Evolutionary conservation across 2,113 vertebrate genomes (phyloP).

Genomic region (Aphyosemion australe): DNA sequence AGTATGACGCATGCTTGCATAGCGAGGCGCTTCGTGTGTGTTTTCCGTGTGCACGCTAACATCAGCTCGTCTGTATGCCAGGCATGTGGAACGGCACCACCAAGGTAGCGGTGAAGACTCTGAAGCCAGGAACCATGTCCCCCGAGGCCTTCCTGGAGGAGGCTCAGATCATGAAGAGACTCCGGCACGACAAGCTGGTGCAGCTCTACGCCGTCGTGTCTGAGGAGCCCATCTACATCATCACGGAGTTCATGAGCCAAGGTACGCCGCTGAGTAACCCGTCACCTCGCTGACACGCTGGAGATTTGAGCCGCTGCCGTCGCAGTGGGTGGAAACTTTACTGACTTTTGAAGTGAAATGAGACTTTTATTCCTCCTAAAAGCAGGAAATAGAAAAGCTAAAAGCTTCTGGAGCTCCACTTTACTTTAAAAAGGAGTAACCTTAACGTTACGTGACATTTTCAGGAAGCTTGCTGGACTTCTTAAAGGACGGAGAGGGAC

Average conservation of each 20-base stretch:
- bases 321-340: constrained; percentile 5
- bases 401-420: neutral
- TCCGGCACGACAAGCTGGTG: constrained; percentile 97
- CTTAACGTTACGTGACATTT: neutral
- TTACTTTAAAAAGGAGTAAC: neutral
- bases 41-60: constrained; percentile 28
- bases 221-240: constrained; percentile 97
- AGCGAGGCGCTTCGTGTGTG: neutral
- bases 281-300: constrained; percentile 15
- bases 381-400: neutral
- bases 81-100: constrained; percentile 96
- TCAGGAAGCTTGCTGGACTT: constrained; percentile 95
- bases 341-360: constrained; percentile 1
- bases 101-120: constrained; percentile 96
- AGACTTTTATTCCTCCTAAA: neutral
- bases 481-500: constrained; percentile 88
- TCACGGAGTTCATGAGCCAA: constrained; percentile 96
- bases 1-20: constrained; percentile 4
- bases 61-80: constrained; percentile 58
- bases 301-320: constrained; percentile 21
- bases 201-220: constrained; percentile 98
- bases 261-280: constrained; percentile 73
- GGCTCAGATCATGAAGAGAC: constrained; percentile 97
- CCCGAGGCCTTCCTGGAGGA: constrained; percentile 97
- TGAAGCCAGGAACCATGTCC: constrained; percentile 97